Percentiles rank a stretch among this genome's conserved stretches.
Conservation (phyloP, 2,888 invertebrate genomes). For the Ethmia dodecea region DNA sequence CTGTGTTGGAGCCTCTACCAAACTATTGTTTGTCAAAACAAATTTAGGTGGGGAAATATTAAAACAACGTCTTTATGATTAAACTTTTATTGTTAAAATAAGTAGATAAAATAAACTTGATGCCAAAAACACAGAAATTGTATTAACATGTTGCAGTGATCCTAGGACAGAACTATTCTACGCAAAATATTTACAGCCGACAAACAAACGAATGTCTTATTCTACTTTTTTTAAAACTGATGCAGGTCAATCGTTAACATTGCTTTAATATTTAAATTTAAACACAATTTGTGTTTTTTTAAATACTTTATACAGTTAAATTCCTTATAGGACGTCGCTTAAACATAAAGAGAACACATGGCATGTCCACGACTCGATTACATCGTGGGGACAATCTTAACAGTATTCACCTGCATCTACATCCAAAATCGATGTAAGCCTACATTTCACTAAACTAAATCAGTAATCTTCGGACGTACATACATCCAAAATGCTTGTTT, state of each 20-base stretch:
- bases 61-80: slow-evolving; percentile 36
- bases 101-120: slow-evolving; percentile 76
- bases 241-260: slow-evolving; percentile 70
- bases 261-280: slow-evolving; percentile 24
- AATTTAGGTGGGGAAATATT: no score
- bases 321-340: slow-evolving; percentile 48
- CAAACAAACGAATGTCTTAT: slow-evolving; percentile 57
- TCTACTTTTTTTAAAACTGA: slow-evolving; percentile 46
- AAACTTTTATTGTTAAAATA: slow-evolving; percentile 74
- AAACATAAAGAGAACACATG: slow-evolving; percentile 54
- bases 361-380: slow-evolving; percentile 40
- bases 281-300: slow-evolving; percentile 10
- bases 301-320: slow-evolving; percentile 36
- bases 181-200: slow-evolving; percentile 70
- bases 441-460: slow-evolving; percentile 47
- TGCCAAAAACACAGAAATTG: slow-evolving; percentile 70
- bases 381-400: slow-evolving; percentile 53
- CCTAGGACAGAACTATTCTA: slow-evolving; percentile 58
- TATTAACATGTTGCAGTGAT: slow-evolving; percentile 65
- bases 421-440: slow-evolving; percentile 30
- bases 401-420: slow-evolving; percentile 66
- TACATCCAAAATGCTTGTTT: slow-evolving; percentile 44
- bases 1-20: no score
- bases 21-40: no score
- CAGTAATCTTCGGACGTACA: slow-evolving; percentile 37